Base-by-base conservation (phyloP, 2,888 invertebrate species). In the Agrotis ipsilon region DNA sequence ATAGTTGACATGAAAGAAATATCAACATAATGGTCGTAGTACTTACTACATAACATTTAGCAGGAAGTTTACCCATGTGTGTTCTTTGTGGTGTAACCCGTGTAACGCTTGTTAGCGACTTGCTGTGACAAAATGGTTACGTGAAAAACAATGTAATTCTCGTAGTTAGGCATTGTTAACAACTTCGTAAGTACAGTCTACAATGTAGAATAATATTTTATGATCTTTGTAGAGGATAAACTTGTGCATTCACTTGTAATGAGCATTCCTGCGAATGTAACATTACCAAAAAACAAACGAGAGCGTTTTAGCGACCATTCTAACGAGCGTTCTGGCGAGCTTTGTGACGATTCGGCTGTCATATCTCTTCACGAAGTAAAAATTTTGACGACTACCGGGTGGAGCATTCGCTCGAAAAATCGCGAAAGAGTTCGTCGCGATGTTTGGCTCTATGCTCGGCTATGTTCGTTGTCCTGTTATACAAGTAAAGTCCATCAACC, bases 51-150 rank as follows among this genome's bases (percentile, higher is more conserved):
- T 62, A 65, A 62, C 48, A 74, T 58, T 46, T 19, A 61, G 21
- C 48, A 65, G 75, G 80, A 80, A 65, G 75, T 63, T 59, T 19
- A 24, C 39, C n/a, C n/a, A 18, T 27, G 39, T 43, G 9, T 57
- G 39, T 46, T 6, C 11, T 52, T 13, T 9, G 13, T 51, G 76
- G 76, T 68, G 48, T 55, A 49, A 49, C 55, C 39, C 18, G 76
- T 68, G 48, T 55, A 49, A 49, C 55, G 46, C 18, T n/a, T 21
- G 18, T 57, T 77, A 69, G 45, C 24, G 32, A 24, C 9, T 13
- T 24, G 32, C 13, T 32, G 32, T 57, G 45, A 77, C 55, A 57
- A 45, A 32, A 2, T 3, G 32, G 32, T 68, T 72, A 45, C 7
- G 55, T 77, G 5, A 54, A 46, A 48, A 21, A 16, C 14, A 1